Percentiles rank a stretch among this genome's conserved stretches.
These are phyloP conservation scores for Ceratina japonica DNA, from an alignment of 1,140 invertebrate genomes.

Conservation along the genomic window DNA sequence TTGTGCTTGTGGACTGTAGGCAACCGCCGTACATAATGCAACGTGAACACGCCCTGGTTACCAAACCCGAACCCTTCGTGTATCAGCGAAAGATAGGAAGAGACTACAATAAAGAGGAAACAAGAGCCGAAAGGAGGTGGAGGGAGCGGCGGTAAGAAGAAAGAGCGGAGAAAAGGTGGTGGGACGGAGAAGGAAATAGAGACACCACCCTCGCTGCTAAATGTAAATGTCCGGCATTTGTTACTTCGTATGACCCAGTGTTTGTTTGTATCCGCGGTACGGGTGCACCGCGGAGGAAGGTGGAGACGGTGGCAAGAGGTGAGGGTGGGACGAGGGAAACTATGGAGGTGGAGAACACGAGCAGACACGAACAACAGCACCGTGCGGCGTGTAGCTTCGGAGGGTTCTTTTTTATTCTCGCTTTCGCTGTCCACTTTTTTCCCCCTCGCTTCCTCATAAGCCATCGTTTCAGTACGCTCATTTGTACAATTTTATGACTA, in stretches of 20 bases:
- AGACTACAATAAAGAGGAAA: constrained; percentile 26
- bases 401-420: constrained; percentile 48
- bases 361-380: constrained; percentile 43
- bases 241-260: constrained; percentile 75
- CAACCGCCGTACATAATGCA: constrained; percentile 57
- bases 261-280: constrained; percentile 73
- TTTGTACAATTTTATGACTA: constrained; percentile 78
- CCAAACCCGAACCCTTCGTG: constrained; percentile 30
- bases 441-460: constrained; percentile 31
- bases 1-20: constrained; percentile 33
- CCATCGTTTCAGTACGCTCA: constrained; percentile 71
- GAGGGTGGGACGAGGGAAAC: constrained; percentile 26
- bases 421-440: constrained; percentile 61
- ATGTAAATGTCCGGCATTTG: constrained; percentile 79
- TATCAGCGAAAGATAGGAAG: not conserved
- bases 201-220: constrained; percentile 68
- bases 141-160: constrained; percentile 12
- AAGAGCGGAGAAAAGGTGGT: constrained; percentile 13
- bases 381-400: constrained; percentile 31
- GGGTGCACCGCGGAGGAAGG: constrained; percentile 31
- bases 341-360: constrained; percentile 45
- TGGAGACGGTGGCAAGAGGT: not conserved
- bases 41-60: constrained; percentile 58
- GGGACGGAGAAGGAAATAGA: not conserved
- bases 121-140: constrained; percentile 24